Conservation (phyloP, 2,888 invertebrate species). For the Netelia melanura region DNA sequence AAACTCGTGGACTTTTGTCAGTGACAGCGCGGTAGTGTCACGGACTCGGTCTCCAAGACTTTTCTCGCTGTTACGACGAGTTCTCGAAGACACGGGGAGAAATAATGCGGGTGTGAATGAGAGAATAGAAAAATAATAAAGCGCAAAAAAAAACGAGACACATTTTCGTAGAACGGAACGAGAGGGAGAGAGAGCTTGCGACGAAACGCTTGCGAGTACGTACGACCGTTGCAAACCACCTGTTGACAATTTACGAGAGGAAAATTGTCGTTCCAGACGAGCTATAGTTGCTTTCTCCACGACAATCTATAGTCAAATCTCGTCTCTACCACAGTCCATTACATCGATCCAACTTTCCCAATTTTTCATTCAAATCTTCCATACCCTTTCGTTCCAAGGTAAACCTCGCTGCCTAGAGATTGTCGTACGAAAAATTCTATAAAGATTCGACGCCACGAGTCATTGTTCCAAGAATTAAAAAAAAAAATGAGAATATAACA, state of each 20-base stretch:
- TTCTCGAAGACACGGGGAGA: background rate
- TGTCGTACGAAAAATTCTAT: no score
- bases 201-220: constrained; percentile 47
- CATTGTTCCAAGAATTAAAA: no score
- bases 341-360: constrained; percentile 17
- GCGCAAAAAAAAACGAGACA: constrained; percentile 8
- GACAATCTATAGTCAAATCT: constrained; percentile 18
- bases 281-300: constrained; percentile 31
- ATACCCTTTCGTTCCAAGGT: background rate
- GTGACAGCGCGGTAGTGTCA: background rate
- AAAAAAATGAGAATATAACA: no score
- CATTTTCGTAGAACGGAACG: constrained; percentile 47
- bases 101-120: background rate
- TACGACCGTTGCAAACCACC: constrained; percentile 78
- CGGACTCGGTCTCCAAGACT: background rate
- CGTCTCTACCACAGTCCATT: constrained; percentile 8
- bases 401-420: no score
- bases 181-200: constrained; percentile 50
- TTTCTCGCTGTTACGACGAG: background rate
- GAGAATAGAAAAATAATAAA: constrained; percentile 31
- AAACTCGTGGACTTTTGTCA: constrained; percentile 1
- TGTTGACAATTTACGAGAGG: constrained; percentile 81
- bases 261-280: constrained; percentile 73
- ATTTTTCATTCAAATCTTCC: constrained; percentile 1
- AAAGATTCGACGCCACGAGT: no score